A percentile compares a stretch with the other conserved stretches of the same genome.
These are phyloP conservation scores for Mystacornis crossleyi DNA, from an alignment of 2,113 vertebrate species.

Conservation along the genomic window DNA sequence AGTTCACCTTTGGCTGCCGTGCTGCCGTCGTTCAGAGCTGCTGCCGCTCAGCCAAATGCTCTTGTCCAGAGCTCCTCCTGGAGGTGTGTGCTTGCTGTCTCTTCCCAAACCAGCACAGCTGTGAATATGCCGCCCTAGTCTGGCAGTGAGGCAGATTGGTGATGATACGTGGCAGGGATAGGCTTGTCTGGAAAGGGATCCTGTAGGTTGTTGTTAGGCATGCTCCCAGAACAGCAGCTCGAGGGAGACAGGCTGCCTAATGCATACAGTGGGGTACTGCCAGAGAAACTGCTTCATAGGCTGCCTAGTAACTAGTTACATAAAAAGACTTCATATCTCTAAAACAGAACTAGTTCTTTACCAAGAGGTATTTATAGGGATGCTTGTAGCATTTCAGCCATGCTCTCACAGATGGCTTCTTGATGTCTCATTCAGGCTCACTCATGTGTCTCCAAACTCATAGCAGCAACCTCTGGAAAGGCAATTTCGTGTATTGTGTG, in stretches of 20 bases:
- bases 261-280: background rate
- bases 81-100: background rate
- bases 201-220: background rate
- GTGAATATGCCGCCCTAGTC: background rate
- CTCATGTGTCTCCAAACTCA: background rate
- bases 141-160: background rate
- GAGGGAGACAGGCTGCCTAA: background rate
- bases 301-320: slow-evolving; percentile 23
- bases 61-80: background rate
- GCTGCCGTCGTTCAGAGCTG: fast-evolving
- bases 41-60: background rate
- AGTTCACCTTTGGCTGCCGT: background rate
- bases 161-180: background rate
- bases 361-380: background rate
- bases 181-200: background rate
- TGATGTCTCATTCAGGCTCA: background rate
- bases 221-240: background rate
- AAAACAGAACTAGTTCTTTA: background rate
- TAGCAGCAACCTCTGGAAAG: background rate
- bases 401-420: background rate
- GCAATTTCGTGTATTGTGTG: background rate
- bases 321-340: background rate
- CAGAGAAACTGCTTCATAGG: background rate
- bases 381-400: background rate
- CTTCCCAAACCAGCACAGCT: background rate